Evolutionary conservation across 1,140 invertebrate genomes (phyloP).

Genomic region (Dysdera silvatica): DNA sequence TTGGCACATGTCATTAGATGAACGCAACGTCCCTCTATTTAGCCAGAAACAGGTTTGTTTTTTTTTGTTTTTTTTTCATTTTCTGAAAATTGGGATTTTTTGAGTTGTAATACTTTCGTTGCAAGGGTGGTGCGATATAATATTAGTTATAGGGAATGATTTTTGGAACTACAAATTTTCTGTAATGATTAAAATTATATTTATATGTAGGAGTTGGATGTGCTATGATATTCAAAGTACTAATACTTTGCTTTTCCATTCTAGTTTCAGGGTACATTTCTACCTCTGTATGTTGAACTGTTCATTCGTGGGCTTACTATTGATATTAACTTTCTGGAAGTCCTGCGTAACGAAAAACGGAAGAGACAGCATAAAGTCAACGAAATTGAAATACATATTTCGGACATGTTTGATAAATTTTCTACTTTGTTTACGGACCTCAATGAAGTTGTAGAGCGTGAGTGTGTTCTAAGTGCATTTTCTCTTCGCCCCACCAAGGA

Average conservation of each 20-base stretch:
- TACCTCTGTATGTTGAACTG: constrained; percentile 21
- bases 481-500: constrained; percentile 12
- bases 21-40: no score
- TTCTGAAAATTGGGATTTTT: no score
- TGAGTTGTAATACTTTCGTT: no score
- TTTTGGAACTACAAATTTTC: not conserved
- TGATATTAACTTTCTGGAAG: constrained; percentile 24
- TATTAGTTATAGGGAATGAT: no score
- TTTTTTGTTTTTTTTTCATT: no score
- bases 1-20: no score
- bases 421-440: constrained; percentile 9
- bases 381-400: constrained; percentile 16
- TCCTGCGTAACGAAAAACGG: not conserved
- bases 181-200: no score
- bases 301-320: constrained; percentile 21
- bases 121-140: no score
- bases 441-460: not conserved
- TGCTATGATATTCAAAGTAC: no score
- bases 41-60: no score
- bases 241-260: not conserved
- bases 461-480: constrained; percentile 30
- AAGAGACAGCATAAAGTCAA: not conserved
- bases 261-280: constrained; percentile 18
- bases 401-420: constrained; percentile 15
- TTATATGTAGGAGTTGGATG: no score